phyloP scores from a whole-genome alignment of 2,888 invertebrate species.

The Monochamus alternatus region DNA sequence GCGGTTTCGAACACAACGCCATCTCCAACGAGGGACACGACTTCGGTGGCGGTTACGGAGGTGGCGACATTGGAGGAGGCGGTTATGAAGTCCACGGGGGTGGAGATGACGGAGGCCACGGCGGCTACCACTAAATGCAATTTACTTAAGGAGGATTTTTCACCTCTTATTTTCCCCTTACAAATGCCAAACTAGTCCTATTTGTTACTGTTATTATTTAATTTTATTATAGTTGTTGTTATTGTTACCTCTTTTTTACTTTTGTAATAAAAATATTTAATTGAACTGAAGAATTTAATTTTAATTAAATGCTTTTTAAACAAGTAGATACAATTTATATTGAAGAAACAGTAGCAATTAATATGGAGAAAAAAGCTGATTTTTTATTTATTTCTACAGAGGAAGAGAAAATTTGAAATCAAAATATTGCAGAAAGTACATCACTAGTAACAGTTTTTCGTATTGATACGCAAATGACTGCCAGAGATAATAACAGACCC shows the following conservation, averaged over 20 bases:
- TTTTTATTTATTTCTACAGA: too few species aligned
- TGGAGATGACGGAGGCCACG: conserved; percentile 36
- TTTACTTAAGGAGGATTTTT: conserved; percentile 17
- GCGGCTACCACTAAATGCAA: conserved; percentile 44
- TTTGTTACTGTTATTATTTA: conserved; percentile 41
- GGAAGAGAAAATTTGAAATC: too few species aligned
- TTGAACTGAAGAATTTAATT: background rate
- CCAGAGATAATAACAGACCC: too few species aligned
- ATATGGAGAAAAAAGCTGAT: too few species aligned
- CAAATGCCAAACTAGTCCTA: conserved; percentile 51
- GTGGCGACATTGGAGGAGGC: conserved; percentile 33
- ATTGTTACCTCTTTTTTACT: conserved; percentile 36
- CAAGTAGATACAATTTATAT: too few species aligned
- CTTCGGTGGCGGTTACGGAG: conserved; percentile 45
- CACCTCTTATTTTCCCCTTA: conserved; percentile 33
- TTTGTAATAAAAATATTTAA: conserved; percentile 39
- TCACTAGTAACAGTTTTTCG: too few species aligned
- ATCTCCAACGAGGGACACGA: conserved; percentile 50
- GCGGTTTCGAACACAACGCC: conserved; percentile 50
- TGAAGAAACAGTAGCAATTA: too few species aligned
- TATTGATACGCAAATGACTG: too few species aligned
- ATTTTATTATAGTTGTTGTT: conserved; percentile 34
- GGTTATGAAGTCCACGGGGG: conserved; percentile 35
- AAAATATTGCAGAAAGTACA: too few species aligned
- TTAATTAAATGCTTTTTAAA: too few species aligned